Percentiles rank a stretch among this genome's conserved stretches.
phyloP scores from a whole-genome alignment of 2,888 invertebrate species.

The Volucella zonaria region DNA sequence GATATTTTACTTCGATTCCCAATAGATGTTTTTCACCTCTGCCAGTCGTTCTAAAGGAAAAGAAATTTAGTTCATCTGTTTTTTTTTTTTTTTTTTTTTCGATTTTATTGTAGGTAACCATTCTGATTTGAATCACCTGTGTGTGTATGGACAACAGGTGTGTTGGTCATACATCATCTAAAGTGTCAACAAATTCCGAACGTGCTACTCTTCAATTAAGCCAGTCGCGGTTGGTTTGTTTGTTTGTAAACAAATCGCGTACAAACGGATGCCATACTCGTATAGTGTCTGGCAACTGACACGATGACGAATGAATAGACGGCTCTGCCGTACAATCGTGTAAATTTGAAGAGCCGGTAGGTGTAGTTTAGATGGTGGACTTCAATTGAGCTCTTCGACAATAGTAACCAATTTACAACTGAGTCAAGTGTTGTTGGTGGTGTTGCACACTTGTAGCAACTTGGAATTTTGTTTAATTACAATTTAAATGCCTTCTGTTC shows the following conservation, averaged over 20 bases:
- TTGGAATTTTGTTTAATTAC: slow-evolving; percentile 58
- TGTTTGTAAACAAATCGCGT: slow-evolving; percentile 58
- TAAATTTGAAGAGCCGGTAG: neutral
- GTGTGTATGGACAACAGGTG: slow-evolving; percentile 57
- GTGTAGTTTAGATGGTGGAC: neutral
- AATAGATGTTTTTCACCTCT: neutral
- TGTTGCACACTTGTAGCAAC: slow-evolving; percentile 37
- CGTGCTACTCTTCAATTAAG: slow-evolving; percentile 55
- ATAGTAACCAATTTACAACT: slow-evolving; percentile 37
- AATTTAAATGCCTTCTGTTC: slow-evolving; percentile 54
- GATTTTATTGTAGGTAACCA: neutral
- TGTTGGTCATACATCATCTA: slow-evolving; percentile 44
- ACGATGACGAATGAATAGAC: slow-evolving; percentile 30
- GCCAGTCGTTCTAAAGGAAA: neutral
- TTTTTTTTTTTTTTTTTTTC: slow-evolving; percentile 3
- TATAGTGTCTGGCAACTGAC: neutral
- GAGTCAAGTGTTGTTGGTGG: slow-evolving; percentile 4
- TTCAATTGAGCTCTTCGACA: slow-evolving; percentile 36
- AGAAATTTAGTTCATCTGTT: neutral
- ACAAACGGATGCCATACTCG: slow-evolving; percentile 40
- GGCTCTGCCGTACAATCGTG: slow-evolving; percentile 2
- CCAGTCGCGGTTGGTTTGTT: slow-evolving; percentile 36
- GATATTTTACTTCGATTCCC: neutral
- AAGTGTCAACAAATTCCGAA: slow-evolving; percentile 68
- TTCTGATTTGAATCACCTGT: neutral